phyloP scores from a whole-genome alignment of 53 echinoderm and acorn worm genomes.

The Crossaster papposus region DNA sequence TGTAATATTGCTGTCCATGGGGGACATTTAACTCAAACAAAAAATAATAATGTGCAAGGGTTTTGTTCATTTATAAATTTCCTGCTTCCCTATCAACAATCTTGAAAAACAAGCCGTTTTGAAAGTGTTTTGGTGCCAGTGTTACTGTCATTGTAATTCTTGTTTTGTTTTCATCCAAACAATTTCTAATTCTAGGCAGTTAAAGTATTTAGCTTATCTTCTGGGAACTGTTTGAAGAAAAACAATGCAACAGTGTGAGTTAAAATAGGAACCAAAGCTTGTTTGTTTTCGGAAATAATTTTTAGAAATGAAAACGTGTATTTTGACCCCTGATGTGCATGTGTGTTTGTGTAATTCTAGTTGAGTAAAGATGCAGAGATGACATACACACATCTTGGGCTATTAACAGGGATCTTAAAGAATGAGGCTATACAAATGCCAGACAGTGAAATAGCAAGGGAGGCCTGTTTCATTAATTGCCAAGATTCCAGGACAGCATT shows the following conservation, averaged over 20 bases:
- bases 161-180: too few relatives aligned
- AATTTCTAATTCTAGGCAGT: too few relatives aligned
- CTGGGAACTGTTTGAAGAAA: not conserved
- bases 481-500: not conserved
- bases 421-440: not conserved
- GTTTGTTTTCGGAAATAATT: not conserved
- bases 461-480: not conserved
- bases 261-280: not conserved
- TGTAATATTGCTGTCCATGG: conserved; percentile 45
- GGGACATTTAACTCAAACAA: conserved; percentile 37
- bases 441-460: not conserved
- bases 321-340: not conserved
- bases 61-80: conserved; percentile 6
- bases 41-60: not conserved
- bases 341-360: not conserved
- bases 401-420: not conserved
- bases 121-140: not conserved
- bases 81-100: not conserved
- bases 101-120: not conserved
- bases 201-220: too few relatives aligned
- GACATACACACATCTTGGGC: not conserved
- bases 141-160: too few relatives aligned
- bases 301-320: not conserved
- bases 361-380: not conserved
- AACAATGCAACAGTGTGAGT: not conserved